These are phyloP conservation scores for Nasalis larvatus DNA, from an alignment of 2,113 vertebrate genomes.

Conservation along the genomic window DNA sequence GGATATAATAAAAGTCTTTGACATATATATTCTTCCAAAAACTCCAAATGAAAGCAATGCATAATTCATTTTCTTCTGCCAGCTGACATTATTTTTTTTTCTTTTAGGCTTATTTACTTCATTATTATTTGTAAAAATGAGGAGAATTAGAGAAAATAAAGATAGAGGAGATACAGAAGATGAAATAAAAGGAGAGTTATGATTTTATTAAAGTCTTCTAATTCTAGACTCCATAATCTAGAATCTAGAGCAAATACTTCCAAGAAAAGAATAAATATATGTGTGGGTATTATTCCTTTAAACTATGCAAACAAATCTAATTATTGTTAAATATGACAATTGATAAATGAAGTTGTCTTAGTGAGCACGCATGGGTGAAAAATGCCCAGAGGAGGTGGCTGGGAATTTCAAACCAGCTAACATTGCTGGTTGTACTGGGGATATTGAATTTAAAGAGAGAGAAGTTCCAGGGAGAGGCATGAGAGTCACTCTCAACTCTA, in stretches of 20 bases:
- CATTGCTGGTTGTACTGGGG: neutral
- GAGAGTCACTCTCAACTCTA: neutral
- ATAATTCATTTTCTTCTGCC: neutral
- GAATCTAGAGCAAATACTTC: neutral
- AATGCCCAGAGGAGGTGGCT: neutral
- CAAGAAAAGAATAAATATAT: neutral
- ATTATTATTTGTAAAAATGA: slow-evolving; percentile 1
- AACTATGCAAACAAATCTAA: neutral
- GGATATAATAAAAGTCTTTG: neutral
- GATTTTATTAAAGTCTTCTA: neutral
- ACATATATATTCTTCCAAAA: neutral
- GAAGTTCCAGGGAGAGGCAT: neutral
- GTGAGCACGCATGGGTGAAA: neutral
- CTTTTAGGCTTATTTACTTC: neutral
- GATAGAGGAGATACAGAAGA: neutral
- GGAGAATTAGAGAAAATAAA: neutral
- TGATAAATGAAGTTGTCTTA: neutral
- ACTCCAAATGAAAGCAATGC: neutral
- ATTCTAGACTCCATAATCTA: neutral
- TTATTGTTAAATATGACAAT: neutral
- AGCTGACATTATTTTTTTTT: neutral
- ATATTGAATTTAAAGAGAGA: neutral
- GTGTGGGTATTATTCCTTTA: neutral
- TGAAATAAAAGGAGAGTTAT: neutral
- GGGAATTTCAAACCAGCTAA: neutral